Base-by-base conservation (phyloP, 2,113 vertebrate species). In the Gallinago jamesoni region DNA sequence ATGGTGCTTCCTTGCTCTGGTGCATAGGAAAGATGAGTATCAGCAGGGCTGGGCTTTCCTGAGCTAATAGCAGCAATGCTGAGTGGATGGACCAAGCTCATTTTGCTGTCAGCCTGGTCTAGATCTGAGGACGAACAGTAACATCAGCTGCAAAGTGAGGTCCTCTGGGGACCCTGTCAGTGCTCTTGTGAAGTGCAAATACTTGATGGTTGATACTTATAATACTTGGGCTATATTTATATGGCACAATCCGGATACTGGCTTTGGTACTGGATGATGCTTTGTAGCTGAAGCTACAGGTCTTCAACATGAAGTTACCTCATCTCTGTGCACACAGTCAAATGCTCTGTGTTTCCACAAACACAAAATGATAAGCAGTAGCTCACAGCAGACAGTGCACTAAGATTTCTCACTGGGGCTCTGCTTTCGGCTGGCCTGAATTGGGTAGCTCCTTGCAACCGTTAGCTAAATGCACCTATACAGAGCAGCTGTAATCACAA, bases 401-500 rank as follows among this genome's bases (percentile, higher is more conserved):
- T 9, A 1, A 9, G 52, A 5, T n/a, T 84, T 35, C 88, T 93
- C 41, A 7, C 9, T 8, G 41, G 45, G 39, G 39, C 66, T 76
- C 16, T 89, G 73, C 73, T 39, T 24, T 43, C 57, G 24, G 43
- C 60, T 22, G 19, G 37, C 2, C 43, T 66, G 74, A 6, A 0
- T 0, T 5, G 41, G 27, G 55, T 6, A 35, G 48, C 68, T 77
- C 3, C 0, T 66, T 84, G 82, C 43, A 31, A 0, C 19, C 27
- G 21, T 37, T n/a, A 11, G 41, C 70, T 69, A 19, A 80, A 56
- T 47, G 67, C 45, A 78, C 56, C 90, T 41, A 2, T 5, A 2
- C 47, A 60, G 80, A 90, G 66, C 68, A 30, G 80, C 88, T 76
- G 79, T 41, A 72, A 87, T 89, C 88, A 85, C 87, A 92, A 92